These are phyloP conservation scores for Seriola dumerili DNA, from an alignment of 2,113 vertebrate genomes.

Conservation along the genomic window DNA sequence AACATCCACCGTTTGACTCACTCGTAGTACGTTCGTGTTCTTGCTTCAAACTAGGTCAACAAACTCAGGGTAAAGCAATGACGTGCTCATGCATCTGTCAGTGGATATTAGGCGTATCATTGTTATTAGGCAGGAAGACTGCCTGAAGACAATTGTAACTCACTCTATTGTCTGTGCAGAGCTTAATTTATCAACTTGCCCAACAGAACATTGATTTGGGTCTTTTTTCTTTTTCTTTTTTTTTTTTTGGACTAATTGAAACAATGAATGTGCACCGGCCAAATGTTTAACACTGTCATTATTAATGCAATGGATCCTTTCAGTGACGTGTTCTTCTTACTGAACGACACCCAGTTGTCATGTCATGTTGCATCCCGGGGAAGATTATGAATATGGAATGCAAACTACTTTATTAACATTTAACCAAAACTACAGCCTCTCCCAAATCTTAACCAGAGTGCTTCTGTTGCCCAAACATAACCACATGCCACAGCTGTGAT, in stretches of 20 bases:
- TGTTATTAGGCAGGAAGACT: conserved; percentile 25
- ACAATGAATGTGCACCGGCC: neutral
- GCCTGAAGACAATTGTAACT: conserved; percentile 45
- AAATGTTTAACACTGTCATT: neutral
- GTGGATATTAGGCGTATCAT: conserved; percentile 48
- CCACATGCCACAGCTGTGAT: neutral
- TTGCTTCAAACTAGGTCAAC: conserved; percentile 63
- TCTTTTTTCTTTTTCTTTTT: too few relatives aligned
- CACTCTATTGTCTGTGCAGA: neutral
- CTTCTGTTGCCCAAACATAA: neutral
- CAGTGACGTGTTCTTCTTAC: neutral
- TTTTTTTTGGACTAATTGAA: neutral
- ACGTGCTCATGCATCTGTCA: conserved; percentile 62
- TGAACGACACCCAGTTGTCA: neutral
- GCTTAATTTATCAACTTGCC: conserved; percentile 40
- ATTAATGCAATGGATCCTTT: too few relatives aligned
- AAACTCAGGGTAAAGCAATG: conserved; percentile 44
- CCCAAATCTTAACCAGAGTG: neutral
- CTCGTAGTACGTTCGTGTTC: neutral
- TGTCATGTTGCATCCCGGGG: neutral
- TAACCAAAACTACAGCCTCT: too few relatives aligned
- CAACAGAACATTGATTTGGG: conserved; percentile 30
- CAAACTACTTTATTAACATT: too few relatives aligned
- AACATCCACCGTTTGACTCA: conserved; percentile 33
- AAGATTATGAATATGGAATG: neutral